Conservation (phyloP, 1,140 invertebrate genomes). For the Mycetomoellerius zeteki region DNA sequence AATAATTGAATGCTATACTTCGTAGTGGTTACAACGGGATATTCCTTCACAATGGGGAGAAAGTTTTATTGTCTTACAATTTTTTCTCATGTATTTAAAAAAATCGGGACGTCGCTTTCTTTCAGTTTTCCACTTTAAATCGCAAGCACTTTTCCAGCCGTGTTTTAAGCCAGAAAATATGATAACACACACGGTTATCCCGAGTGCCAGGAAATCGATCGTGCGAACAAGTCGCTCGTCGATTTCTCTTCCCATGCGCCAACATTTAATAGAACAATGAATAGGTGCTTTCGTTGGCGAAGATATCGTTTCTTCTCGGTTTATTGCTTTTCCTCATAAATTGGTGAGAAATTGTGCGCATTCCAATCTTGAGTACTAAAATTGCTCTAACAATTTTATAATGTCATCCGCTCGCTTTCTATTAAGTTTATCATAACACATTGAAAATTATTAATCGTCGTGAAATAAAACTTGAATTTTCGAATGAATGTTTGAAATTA, state of each 20-base stretch:
- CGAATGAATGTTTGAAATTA: neutral
- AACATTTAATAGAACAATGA: slow-evolving; percentile 67
- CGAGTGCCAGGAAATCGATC: slow-evolving; percentile 66
- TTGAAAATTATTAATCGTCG: neutral
- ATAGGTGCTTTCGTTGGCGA: neutral
- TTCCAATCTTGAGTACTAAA: neutral
- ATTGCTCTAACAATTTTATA: neutral
- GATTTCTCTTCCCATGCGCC: slow-evolving; percentile 77
- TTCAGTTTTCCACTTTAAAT: neutral
- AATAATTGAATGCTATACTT: slow-evolving; percentile 11
- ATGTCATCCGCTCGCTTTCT: neutral
- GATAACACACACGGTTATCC: slow-evolving; percentile 52
- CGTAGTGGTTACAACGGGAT: neutral
- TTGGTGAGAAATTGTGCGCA: slow-evolving; percentile 56
- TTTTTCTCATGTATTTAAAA: slow-evolving; percentile 6
- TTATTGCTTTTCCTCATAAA: slow-evolving; percentile 40
- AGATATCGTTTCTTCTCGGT: neutral
- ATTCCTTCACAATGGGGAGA: neutral
- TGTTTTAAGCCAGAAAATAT: neutral
- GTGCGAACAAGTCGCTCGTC: slow-evolving; percentile 69
- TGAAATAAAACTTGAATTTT: neutral
- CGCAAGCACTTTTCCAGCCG: neutral
- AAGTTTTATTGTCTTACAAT: neutral
- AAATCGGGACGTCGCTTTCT: neutral
- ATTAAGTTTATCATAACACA: neutral